Evolutionary conservation across 2,113 vertebrate species (phyloP), one percentile per base, ranked within the genome.

Genomic region (Chaetorhynchus papuensis): DNA sequence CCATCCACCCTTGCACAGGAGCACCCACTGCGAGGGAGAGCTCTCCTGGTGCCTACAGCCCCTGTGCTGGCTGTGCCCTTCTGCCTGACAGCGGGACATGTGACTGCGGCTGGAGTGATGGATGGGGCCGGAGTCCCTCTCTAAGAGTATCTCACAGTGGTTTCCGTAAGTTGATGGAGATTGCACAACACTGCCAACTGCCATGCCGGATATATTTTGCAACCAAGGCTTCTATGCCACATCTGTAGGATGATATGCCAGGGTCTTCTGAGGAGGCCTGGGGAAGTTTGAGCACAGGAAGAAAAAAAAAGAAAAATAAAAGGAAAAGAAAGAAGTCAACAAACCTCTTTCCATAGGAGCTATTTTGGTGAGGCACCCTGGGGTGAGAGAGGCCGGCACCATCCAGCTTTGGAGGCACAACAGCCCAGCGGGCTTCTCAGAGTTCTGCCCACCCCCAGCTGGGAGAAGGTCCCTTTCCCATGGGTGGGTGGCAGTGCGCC

Each of bases 111-210:
- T 85, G 79, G 89, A 94, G 78, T 86, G 96, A 97, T 96, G 88
- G 71, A 93, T 92, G 95, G 85, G 93, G 47, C 79, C 31, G 65
- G 60, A 87, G 86, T 95, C 90, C 90, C 96, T 96, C 92, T 96
- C 37, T 64, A 78, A 96, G 81, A 83, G 90, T 84, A 77, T 96
- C 95, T 87, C 96, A 79, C 59, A 75, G 98, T 98, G 98, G 98
- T 98, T 98, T 98, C 98, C 98, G 98, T 98, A 98, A 98, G 98
- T 98, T 98, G 98, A 97, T 97, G 96, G 93, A n/a, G 97, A 97
- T 98, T 98, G 98, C 98, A 98, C 97, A 98, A 98, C 97, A 89
- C 89, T 93, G 96, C 98, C 97, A 98, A 98, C 98, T 98, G 98
- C 98, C 98, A 66, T 84, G 98, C 98, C 98, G 96, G 98, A 98